Percentiles rank a stretch among this genome's conserved stretches.
These are phyloP conservation scores for Papilio machaon DNA, from an alignment of 1,140 invertebrate species.

Conservation along the genomic window DNA sequence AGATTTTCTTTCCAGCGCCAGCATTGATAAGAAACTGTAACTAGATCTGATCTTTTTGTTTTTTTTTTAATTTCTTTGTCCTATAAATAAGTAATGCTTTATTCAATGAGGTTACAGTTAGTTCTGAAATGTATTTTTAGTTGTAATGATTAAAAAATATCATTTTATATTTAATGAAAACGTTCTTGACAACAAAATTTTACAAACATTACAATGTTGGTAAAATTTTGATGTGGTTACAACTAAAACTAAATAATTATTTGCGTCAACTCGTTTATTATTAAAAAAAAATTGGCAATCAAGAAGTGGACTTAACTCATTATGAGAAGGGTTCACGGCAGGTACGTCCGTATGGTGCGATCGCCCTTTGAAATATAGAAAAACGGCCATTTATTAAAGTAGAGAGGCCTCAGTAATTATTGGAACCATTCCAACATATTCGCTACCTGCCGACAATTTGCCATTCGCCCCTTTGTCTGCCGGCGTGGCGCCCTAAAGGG, in stretches of 20 bases:
- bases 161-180: not conserved
- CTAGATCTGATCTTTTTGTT: too few species aligned
- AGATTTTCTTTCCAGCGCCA: not conserved
- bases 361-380: slow-evolving; percentile 76
- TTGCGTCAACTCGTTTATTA: not conserved
- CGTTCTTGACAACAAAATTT: not conserved
- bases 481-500: slow-evolving; percentile 81
- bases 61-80: too few species aligned
- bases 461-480: slow-evolving; percentile 79
- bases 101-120: too few species aligned
- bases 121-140: not conserved
- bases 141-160: not conserved
- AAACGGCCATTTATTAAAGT: slow-evolving; percentile 80
- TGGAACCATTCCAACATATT: slow-evolving; percentile 74
- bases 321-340: slow-evolving; percentile 44
- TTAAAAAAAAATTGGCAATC: not conserved
- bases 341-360: slow-evolving; percentile 79
- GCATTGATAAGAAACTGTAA: not conserved
- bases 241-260: not conserved
- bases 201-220: not conserved
- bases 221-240: not conserved
- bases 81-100: too few species aligned
- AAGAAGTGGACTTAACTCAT: slow-evolving; percentile 11
- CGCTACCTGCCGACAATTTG: slow-evolving; percentile 81
- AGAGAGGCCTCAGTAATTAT: slow-evolving; percentile 78